Evolutionary conservation across 2,113 vertebrate species (phyloP).

Genomic region (Anolis carolinensis): DNA sequence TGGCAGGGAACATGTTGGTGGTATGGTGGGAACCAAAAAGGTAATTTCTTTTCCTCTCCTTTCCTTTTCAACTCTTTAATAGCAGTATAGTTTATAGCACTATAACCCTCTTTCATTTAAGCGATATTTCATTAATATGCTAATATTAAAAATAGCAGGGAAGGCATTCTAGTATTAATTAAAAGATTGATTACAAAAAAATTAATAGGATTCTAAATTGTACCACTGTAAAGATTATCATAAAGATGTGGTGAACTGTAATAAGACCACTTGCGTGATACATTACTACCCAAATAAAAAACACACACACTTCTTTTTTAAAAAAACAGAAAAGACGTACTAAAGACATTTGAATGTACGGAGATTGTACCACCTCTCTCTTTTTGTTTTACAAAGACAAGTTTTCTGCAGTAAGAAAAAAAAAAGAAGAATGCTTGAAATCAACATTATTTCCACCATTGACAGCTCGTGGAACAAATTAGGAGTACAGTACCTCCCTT

Average conservation of each 20-base stretch:
- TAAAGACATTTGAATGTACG: background rate
- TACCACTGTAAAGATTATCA: background rate
- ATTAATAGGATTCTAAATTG: background rate
- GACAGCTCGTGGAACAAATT: no score
- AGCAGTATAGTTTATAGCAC: background rate
- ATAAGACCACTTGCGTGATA: background rate
- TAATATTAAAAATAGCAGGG: background rate
- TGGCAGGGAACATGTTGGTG: background rate
- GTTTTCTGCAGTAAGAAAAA: background rate
- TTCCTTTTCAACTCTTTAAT: background rate
- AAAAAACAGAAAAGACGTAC: background rate
- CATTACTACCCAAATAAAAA: background rate
- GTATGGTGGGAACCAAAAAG: background rate
- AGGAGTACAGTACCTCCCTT: no score
- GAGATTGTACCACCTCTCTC: background rate
- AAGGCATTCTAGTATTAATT: background rate
- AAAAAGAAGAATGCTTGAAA: background rate
- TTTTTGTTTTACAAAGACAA: background rate
- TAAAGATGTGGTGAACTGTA: background rate
- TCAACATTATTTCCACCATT: background rate
- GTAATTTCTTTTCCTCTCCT: background rate
- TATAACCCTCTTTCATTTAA: background rate
- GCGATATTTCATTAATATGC: background rate
- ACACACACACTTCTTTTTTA: background rate
- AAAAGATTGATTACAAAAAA: background rate